These are phyloP conservation scores for Mya arenaria DNA, from an alignment of 1,140 invertebrate genomes.

Conservation along the genomic window DNA sequence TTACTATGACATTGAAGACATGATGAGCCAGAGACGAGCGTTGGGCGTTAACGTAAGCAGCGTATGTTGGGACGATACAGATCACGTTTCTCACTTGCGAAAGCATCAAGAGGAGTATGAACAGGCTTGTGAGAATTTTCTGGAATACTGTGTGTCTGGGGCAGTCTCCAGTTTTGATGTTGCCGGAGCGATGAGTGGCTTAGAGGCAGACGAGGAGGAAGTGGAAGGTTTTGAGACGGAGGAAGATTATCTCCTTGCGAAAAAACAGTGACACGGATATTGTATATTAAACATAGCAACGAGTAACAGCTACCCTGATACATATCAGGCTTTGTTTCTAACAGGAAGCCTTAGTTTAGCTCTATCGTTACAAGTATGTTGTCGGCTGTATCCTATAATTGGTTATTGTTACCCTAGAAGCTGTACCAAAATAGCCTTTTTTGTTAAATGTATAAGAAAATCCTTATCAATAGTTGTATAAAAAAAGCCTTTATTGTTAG, in stretches of 20 bases:
- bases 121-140: slow-evolving; percentile 57
- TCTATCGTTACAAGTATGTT: too few relatives aligned
- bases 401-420: too few relatives aligned
- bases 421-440: too few relatives aligned
- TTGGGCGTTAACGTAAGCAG: slow-evolving; percentile 85
- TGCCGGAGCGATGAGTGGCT: too few relatives aligned
- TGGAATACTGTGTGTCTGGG: slow-evolving; percentile 49
- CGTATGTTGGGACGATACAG: slow-evolving; percentile 86
- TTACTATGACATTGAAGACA: slow-evolving; percentile 79
- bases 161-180: neutral
- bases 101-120: slow-evolving; percentile 84
- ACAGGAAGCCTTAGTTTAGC: too few relatives aligned
- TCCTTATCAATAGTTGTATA: too few relatives aligned
- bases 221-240: slow-evolving; percentile 18
- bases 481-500: too few relatives aligned
- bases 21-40: slow-evolving; percentile 81
- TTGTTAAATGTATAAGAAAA: too few relatives aligned
- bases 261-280: slow-evolving; percentile 38
- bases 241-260: slow-evolving; percentile 27
- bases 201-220: neutral
- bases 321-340: too few relatives aligned
- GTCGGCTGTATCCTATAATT: too few relatives aligned
- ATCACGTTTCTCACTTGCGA: slow-evolving; percentile 87
- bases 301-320: too few relatives aligned
- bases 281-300: too few relatives aligned